Percentiles rank a stretch among this genome's conserved stretches.
Conservation (phyloP, 2,888 invertebrate species). For the Blera fallax region DNA sequence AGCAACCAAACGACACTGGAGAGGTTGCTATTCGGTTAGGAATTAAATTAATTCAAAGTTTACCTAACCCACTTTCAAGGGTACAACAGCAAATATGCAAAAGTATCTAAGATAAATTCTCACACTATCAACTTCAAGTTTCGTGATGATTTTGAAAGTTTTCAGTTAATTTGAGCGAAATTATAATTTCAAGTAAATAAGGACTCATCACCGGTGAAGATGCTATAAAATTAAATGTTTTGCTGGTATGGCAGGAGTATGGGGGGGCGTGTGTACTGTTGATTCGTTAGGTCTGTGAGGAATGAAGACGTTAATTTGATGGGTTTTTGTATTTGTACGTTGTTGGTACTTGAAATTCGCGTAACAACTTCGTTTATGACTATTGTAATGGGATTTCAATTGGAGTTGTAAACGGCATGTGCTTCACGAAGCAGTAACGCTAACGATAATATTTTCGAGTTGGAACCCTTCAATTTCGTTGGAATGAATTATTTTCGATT, state of each 20-base stretch:
- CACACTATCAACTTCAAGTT: not conserved
- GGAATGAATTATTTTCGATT: not conserved
- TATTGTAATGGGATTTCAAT: slow-evolving; percentile 1
- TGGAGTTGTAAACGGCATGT: slow-evolving; percentile 12
- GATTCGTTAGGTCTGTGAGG: not conserved
- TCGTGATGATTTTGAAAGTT: not conserved
- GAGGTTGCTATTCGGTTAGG: not conserved
- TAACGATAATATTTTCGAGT: not conserved
- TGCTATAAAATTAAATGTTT: not conserved
- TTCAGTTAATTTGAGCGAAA: slow-evolving; percentile 13
- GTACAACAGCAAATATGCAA: not conserved
- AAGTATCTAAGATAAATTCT: not conserved
- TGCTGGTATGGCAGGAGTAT: too few species aligned
- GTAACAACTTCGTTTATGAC: slow-evolving; percentile 4
- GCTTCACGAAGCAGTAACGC: not conserved
- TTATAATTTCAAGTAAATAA: slow-evolving; percentile 1
- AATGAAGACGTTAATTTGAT: not conserved
- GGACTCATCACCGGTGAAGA: not conserved
- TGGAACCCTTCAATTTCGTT: not conserved
- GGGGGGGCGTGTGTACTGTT: too few species aligned
- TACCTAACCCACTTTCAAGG: not conserved
- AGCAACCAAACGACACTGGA: not conserved
- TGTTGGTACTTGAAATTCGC: not conserved
- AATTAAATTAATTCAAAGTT: slow-evolving; percentile 2
- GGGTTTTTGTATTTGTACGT: not conserved